phyloP scores from a whole-genome alignment of 2,888 invertebrate species.

The Isotomurus palustris region DNA sequence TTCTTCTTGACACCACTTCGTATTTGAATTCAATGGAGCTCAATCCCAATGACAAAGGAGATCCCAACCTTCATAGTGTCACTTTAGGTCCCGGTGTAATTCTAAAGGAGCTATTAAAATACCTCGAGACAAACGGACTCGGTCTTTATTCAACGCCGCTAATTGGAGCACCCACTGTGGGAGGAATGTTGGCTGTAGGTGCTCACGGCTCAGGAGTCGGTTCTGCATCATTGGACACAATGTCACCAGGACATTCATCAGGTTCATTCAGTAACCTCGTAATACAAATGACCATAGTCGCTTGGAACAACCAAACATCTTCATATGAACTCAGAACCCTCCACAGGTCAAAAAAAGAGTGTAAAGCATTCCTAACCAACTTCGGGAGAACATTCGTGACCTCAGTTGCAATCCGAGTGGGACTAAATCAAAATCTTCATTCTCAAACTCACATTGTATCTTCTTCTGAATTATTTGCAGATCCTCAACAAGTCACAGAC shows the following conservation, averaged over 20 bases:
- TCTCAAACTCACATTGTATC: slow-evolving; percentile 9
- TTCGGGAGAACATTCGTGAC: slow-evolving; percentile 4
- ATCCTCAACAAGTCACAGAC: not conserved
- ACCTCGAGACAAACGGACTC: not conserved
- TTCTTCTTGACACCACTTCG: not conserved
- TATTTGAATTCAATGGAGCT: not conserved
- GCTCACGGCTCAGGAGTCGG: not conserved
- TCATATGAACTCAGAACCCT: not conserved
- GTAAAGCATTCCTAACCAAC: slow-evolving; percentile 6
- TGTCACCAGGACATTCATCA: not conserved
- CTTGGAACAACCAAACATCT: not conserved
- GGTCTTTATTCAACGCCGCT: not conserved
- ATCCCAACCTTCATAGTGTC: not conserved
- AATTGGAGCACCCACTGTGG: not conserved
- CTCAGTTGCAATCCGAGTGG: not conserved
- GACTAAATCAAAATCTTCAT: not conserved
- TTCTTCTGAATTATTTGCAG: not conserved
- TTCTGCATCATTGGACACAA: not conserved
- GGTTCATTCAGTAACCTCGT: not conserved
- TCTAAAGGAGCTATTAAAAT: not conserved
- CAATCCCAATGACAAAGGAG: not conserved
- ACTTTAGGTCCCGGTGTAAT: not conserved
- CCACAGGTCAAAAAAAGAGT: too few relatives aligned
- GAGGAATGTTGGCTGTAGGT: not conserved
- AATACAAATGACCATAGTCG: not conserved